Conservation (phyloP, 2,797 vertebrate genomes). For the Rhinatrema bivittatum region DNA sequence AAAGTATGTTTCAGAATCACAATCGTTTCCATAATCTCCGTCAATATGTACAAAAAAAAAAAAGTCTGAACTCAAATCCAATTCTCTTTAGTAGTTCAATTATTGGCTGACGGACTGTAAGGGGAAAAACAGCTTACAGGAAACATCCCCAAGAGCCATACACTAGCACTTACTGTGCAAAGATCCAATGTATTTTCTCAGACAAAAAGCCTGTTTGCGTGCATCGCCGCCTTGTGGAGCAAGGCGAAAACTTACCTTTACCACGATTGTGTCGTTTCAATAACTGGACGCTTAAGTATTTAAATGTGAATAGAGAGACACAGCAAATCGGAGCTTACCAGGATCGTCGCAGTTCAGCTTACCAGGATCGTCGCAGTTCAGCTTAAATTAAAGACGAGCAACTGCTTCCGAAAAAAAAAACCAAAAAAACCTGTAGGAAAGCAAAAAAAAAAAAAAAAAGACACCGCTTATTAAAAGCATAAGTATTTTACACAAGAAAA, state of each 20-base stretch:
- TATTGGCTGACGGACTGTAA: too few species aligned
- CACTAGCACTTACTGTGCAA: too few species aligned
- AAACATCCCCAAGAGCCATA: too few species aligned
- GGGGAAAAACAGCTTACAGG: too few species aligned
- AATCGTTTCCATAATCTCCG: too few species aligned
- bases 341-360: background rate
- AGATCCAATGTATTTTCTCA: too few species aligned
- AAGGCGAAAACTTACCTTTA: slow-evolving; percentile 18
- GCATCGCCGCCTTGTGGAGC: slow-evolving; percentile 54
- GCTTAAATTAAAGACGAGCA: background rate
- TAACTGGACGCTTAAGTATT: background rate
- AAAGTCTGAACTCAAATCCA: too few species aligned
- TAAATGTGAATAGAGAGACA: slow-evolving; percentile 4
- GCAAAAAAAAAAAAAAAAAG: background rate
- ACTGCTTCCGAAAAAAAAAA: slow-evolving; percentile 5
- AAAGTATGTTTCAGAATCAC: too few species aligned
- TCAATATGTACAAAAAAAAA: too few species aligned
- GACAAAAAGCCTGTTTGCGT: slow-evolving; percentile 31
- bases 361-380: background rate
- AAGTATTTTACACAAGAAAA: background rate
- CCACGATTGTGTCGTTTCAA: background rate
- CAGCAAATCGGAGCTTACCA: background rate
- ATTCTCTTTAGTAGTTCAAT: too few species aligned
- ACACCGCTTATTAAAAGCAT: background rate
- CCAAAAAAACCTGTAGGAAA: background rate